Conservation (phyloP, 2,797 vertebrate genomes). For the Falco peregrinus region DNA sequence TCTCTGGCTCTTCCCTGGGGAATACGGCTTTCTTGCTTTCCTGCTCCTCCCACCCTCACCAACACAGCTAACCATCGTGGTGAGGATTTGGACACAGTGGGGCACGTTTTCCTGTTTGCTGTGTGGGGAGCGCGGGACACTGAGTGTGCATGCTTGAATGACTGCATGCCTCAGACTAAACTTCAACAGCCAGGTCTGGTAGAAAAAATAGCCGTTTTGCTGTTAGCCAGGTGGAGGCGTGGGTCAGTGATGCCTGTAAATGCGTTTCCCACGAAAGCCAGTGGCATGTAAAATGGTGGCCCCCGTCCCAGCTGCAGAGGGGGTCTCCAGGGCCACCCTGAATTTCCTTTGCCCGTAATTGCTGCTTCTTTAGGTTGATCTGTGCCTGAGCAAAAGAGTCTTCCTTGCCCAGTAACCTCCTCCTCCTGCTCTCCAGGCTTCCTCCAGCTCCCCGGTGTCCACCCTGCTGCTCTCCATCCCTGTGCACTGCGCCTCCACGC, state of each 20-base stretch:
- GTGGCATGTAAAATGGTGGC: background rate
- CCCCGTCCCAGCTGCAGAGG: background rate
- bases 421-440: background rate
- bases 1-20: slow-evolving; percentile 30
- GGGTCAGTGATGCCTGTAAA: background rate
- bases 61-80: background rate
- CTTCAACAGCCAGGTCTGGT: background rate
- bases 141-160: slow-evolving; percentile 54
- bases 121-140: slow-evolving; percentile 16
- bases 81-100: background rate
- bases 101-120: background rate
- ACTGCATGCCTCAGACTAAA: slow-evolving; percentile 59
- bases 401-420: background rate
- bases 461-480: background rate
- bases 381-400: background rate
- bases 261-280: background rate
- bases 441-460: background rate
- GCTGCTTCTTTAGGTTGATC: background rate
- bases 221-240: background rate
- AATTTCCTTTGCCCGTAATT: background rate
- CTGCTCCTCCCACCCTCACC: slow-evolving; percentile 21
- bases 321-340: background rate
- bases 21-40: background rate
- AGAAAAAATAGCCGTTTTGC: background rate
- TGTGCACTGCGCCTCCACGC: background rate